Percentiles rank a stretch among this genome's conserved stretches.
phyloP scores from a whole-genome alignment of 1,140 invertebrate genomes.

The Zaprionus ornatus region DNA sequence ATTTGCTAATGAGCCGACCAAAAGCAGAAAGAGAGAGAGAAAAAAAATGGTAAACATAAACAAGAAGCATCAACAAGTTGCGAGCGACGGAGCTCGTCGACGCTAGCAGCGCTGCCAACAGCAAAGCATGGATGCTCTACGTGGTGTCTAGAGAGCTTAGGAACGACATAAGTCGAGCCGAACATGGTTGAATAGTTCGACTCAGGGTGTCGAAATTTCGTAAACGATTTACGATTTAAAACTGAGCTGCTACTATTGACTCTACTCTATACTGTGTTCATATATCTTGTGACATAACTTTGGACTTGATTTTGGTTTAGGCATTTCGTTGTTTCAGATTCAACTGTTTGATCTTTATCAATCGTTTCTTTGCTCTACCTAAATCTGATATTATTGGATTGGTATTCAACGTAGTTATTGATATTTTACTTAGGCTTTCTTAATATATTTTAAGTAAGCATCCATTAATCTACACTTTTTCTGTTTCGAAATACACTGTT shows the following conservation, averaged over 20 bases:
- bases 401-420: no score
- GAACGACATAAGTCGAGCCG: no score
- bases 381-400: no score
- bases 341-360: background rate
- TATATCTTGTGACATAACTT: background rate
- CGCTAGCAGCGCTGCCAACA: no score
- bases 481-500: no score
- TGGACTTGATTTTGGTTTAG: background rate
- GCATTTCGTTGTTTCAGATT: background rate
- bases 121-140: background rate
- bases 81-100: background rate
- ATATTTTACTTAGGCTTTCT: no score
- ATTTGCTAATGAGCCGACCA: slow-evolving; percentile 45
- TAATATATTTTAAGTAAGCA: no score
- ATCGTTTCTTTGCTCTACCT: no score
- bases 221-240: background rate
- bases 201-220: background rate
- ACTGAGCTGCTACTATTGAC: background rate
- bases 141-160: no score
- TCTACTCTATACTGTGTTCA: background rate
- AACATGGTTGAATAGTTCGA: background rate
- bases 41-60: slow-evolving; percentile 45
- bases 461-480: no score
- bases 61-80: slow-evolving; percentile 47
- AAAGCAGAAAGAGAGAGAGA: background rate